Evolutionary conservation across 2,888 invertebrate genomes (phyloP).

Genomic region (Prostheceraeus crozeri): DNA sequence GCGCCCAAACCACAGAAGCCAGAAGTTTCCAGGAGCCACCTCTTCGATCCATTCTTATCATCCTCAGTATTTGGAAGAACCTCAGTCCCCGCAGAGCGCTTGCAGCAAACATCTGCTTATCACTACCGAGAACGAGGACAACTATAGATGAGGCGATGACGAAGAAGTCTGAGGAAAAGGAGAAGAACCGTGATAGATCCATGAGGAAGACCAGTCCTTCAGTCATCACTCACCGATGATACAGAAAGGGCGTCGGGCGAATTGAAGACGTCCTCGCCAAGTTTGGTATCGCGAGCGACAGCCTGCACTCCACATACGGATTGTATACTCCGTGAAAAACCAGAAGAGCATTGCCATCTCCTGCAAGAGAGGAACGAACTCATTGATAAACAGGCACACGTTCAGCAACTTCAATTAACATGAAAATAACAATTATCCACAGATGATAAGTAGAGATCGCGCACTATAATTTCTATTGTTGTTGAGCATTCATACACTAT

Average conservation of each 20-base stretch:
- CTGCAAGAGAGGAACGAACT: conserved; percentile 48
- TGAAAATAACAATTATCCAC: too few species aligned
- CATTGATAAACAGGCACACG: background rate
- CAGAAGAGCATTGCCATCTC: conserved; percentile 83
- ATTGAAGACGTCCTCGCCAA: conserved; percentile 75
- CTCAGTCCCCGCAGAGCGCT: conserved; percentile 81
- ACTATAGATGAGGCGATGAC: conserved; percentile 80
- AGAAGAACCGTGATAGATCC: background rate
- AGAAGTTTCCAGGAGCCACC: conserved; percentile 90
- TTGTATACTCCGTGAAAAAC: conserved; percentile 78
- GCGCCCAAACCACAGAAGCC: conserved; percentile 87
- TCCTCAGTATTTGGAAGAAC: conserved; percentile 88
- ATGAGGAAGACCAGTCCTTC: too few species aligned
- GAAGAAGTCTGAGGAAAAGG: conserved; percentile 70
- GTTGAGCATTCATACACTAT: too few species aligned
- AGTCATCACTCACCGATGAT: conserved; percentile 77
- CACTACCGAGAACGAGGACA: conserved; percentile 77
- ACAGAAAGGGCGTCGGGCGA: conserved; percentile 81
- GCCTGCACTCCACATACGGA: conserved; percentile 85
- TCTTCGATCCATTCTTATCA: conserved; percentile 87
- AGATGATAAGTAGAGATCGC: too few species aligned
- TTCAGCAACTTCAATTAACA: too few species aligned
- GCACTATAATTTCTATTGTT: too few species aligned
- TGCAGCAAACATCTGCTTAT: conserved; percentile 80
- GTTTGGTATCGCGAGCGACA: conserved; percentile 86